A percentile compares a stretch with the other conserved stretches of the same genome.
phyloP scores from a whole-genome alignment of 2,888 invertebrate species.

The Drosophila buzzatii region DNA sequence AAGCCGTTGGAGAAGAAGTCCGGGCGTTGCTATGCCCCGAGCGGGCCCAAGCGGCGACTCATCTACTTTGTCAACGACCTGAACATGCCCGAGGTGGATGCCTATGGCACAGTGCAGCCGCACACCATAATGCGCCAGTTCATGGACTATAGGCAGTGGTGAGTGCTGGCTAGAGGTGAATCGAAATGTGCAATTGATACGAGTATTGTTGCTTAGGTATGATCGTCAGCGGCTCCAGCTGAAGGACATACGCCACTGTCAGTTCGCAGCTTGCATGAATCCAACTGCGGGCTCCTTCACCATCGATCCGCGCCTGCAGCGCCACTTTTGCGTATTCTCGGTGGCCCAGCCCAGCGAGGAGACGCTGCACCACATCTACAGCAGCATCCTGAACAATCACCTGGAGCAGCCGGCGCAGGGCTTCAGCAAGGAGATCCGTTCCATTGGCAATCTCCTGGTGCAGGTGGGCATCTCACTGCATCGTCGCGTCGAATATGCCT shows the following conservation, averaged over 20 bases:
- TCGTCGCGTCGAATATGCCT: constrained; percentile 90
- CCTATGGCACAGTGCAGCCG: constrained; percentile 97
- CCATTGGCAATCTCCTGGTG: constrained; percentile 85
- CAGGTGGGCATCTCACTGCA: constrained; percentile 92
- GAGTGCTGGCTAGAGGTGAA: background rate
- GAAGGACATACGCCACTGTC: constrained; percentile 97
- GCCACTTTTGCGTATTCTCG: constrained; percentile 95
- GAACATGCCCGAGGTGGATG: constrained; percentile 99
- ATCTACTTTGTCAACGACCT: constrained; percentile 98
- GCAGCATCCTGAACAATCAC: constrained; percentile 92
- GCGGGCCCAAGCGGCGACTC: constrained; percentile 90
- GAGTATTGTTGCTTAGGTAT: constrained; percentile 71
- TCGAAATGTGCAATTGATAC: background rate
- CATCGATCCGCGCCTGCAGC: constrained; percentile 95
- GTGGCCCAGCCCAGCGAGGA: constrained; percentile 93
- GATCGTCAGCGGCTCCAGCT: constrained; percentile 93
- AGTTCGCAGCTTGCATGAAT: constrained; percentile 98
- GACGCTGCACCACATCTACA: constrained; percentile 93
- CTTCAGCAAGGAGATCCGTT: constrained; percentile 86
- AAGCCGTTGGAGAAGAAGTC: constrained; percentile 98
- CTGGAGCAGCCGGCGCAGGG: constrained; percentile 88
- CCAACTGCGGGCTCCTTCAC: constrained; percentile 98
- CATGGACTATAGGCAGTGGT: constrained; percentile 98
- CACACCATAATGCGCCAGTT: constrained; percentile 97
- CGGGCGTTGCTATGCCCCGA: constrained; percentile 96